Percentiles rank a stretch among this genome's conserved stretches.
Evolutionary conservation across 2,113 vertebrate genomes (phyloP).

Genomic region (Ceyx margarethae): DNA sequence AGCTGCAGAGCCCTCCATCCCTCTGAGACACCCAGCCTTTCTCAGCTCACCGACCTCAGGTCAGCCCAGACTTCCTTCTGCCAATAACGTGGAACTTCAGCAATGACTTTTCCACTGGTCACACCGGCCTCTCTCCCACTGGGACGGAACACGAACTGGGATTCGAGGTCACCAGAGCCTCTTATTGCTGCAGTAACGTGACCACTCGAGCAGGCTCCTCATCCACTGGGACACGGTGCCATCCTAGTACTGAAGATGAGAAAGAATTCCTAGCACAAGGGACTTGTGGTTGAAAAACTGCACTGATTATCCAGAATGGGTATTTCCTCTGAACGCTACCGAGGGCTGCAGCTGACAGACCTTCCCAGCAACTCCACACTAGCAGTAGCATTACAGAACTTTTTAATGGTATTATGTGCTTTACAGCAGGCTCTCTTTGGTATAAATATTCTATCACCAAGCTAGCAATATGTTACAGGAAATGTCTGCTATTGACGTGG

Average conservation of each 20-base stretch:
- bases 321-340: constrained; percentile 55
- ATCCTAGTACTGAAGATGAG: constrained; percentile 18
- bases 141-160: constrained; percentile 61
- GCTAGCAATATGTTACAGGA: constrained; percentile 75
- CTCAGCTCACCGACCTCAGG: background rate
- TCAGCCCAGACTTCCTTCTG: constrained; percentile 7
- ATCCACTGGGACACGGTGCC: constrained; percentile 50
- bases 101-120: background rate
- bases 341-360: constrained; percentile 66
- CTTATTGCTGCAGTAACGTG: constrained; percentile 56
- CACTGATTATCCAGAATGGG: constrained; percentile 31
- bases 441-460: constrained; percentile 78
- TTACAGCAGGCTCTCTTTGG: constrained; percentile 84
- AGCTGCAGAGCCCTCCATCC: constrained; percentile 55
- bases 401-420: constrained; percentile 70
- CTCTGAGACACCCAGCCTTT: constrained; percentile 38
- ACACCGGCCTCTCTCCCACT: background rate
- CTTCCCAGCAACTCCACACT: constrained; percentile 66
- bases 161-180: constrained; percentile 58
- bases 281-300: constrained; percentile 62
- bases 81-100: constrained; percentile 26
- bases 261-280: constrained; percentile 56
- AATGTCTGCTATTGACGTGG: constrained; percentile 72
- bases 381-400: constrained; percentile 68
- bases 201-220: constrained; percentile 16